These are phyloP conservation scores for Pteronura brasiliensis DNA, from an alignment of 2,113 vertebrate genomes.

Conservation along the genomic window DNA sequence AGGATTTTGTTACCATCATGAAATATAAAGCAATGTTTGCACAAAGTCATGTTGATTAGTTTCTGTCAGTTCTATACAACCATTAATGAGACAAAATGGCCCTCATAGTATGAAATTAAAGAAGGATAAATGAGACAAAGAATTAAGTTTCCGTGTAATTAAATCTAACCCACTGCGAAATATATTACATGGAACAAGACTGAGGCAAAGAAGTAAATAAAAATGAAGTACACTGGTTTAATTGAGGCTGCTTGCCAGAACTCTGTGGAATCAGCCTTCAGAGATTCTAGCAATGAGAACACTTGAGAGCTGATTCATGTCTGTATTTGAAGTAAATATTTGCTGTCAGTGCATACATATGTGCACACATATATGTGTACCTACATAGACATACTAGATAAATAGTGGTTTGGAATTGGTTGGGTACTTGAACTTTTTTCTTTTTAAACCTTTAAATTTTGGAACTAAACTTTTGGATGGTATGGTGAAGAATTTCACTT, in stretches of 20 bases:
- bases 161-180: slow-evolving; percentile 11
- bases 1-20: slow-evolving; percentile 30
- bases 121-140: background rate
- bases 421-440: background rate
- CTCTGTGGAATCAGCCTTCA: background rate
- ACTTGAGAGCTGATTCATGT: background rate
- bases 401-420: background rate
- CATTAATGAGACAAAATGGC: slow-evolving; percentile 13
- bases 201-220: background rate
- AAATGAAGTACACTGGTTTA: slow-evolving; percentile 12
- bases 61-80: background rate
- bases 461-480: background rate
- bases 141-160: slow-evolving; percentile 35
- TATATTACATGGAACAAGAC: background rate
- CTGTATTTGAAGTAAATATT: background rate
- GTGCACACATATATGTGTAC: background rate
- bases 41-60: background rate
- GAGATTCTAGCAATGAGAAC: background rate
- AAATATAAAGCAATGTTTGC: background rate
- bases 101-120: slow-evolving; percentile 25
- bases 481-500: slow-evolving; percentile 3
- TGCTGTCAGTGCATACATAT: background rate
- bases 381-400: background rate
- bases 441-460: background rate
- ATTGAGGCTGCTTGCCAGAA: background rate